Percentiles rank a stretch among this genome's conserved stretches.
phyloP scores from a whole-genome alignment of 2,113 vertebrate genomes.

The Rhinolophus sinicus region DNA sequence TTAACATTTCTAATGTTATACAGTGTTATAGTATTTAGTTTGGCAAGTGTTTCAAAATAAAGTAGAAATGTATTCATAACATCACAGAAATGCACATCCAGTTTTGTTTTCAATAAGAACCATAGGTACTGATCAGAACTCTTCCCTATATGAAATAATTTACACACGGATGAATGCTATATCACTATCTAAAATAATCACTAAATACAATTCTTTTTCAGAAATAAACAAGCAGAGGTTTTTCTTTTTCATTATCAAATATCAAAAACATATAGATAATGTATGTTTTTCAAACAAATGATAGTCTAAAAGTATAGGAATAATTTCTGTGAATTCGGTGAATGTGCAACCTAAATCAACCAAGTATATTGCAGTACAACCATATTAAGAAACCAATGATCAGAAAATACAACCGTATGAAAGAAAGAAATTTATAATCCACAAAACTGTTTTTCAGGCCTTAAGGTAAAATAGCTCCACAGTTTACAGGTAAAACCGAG shows the following conservation, averaged over 20 bases:
- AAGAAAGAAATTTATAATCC: slow-evolving; percentile 85
- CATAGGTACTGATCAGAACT: slow-evolving; percentile 89
- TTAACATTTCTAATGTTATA: slow-evolving; percentile 86
- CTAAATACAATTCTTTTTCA: slow-evolving; percentile 91
- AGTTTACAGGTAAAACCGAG: slow-evolving; percentile 88
- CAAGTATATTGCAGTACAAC: slow-evolving; percentile 87
- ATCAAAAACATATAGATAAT: slow-evolving; percentile 87
- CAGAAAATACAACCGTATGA: slow-evolving; percentile 88
- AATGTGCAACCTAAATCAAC: slow-evolving; percentile 88
- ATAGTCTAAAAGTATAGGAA: slow-evolving; percentile 82
- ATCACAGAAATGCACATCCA: slow-evolving; percentile 92
- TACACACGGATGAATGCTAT: slow-evolving; percentile 93
- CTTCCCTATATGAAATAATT: slow-evolving; percentile 91
- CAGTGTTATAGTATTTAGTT: slow-evolving; percentile 87
- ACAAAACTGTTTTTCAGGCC: slow-evolving; percentile 89
- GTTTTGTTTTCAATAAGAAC: slow-evolving; percentile 88
- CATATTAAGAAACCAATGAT: slow-evolving; percentile 88
- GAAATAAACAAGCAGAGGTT: slow-evolving; percentile 92
- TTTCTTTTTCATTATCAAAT: slow-evolving; percentile 85
- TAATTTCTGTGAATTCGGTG: slow-evolving; percentile 81
- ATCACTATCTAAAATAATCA: slow-evolving; percentile 93
- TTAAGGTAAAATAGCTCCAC: slow-evolving; percentile 89
- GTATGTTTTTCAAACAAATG: slow-evolving; percentile 84
- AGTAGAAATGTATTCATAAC: slow-evolving; percentile 90
- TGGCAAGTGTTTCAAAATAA: slow-evolving; percentile 91